phyloP scores from a whole-genome alignment of 2,888 invertebrate species.

The Limnephilus lunatus region DNA sequence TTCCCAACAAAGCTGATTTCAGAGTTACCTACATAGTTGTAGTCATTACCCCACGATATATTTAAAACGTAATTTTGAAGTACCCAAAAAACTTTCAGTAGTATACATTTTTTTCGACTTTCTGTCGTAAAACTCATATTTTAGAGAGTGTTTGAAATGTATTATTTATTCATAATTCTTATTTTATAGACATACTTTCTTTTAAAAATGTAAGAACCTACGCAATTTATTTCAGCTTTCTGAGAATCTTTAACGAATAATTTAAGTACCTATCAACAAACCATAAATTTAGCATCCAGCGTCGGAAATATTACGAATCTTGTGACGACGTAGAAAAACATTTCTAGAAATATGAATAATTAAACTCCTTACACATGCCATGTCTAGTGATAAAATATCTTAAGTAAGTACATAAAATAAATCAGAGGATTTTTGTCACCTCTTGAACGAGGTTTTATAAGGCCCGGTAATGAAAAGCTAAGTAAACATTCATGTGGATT shows the following conservation, averaged over 20 bases:
- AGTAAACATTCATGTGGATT: no score
- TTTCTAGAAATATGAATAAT: not conserved
- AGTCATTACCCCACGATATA: no score
- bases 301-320: not conserved
- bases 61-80: no score
- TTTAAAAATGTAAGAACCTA: not conserved
- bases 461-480: no score
- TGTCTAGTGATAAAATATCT: not conserved
- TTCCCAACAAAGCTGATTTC: no score
- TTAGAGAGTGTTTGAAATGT: not conserved
- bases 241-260: no score
- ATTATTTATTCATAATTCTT: not conserved
- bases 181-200: not conserved
- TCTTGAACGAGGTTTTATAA: no score
- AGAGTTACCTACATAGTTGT: no score
- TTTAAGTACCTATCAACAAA: not conserved
- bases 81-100: no score
- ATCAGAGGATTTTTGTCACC: no score
- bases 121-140: no score
- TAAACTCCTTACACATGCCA: not conserved
- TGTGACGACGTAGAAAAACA: not conserved
- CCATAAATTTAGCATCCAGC: not conserved
- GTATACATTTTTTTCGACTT: no score
- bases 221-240: not conserved
- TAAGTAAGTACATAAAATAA: not conserved